Percentiles rank a stretch among this genome's conserved stretches.
Conservation (phyloP, 1,140 invertebrate species). For the Apis dorsata region DNA sequence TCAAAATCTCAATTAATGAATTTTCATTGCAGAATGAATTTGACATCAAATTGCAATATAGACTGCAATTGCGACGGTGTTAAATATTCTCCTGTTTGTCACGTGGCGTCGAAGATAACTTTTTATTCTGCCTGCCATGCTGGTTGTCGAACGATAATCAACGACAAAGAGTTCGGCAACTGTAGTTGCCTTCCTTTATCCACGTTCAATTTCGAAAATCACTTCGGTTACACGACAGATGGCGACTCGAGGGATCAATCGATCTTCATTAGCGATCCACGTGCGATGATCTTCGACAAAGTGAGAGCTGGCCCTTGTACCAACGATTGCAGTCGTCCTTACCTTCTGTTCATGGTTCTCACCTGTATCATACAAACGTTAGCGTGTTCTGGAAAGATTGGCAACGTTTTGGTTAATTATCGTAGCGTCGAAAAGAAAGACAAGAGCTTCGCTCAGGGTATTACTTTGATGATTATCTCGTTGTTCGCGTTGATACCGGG, state of each 20-base stretch:
- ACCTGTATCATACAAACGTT: constrained; percentile 81
- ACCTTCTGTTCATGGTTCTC: constrained; percentile 78
- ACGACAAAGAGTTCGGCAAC: constrained; percentile 72
- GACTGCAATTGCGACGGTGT: constrained; percentile 81
- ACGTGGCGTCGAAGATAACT: constrained; percentile 79
- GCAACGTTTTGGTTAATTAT: constrained; percentile 83
- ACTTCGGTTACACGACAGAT: constrained; percentile 1
- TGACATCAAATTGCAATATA: constrained; percentile 80
- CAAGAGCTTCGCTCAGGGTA: constrained; percentile 84
- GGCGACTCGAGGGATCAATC: constrained; percentile 1
- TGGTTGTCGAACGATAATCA: constrained; percentile 78
- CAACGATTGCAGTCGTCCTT: constrained; percentile 78
- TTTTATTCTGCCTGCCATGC: constrained; percentile 85
- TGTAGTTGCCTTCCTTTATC: constrained; percentile 69
- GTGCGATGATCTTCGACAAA: constrained; percentile 36
- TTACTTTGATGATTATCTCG: constrained; percentile 83
- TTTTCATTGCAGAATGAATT: constrained; percentile 76
- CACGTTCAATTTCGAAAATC: neutral
- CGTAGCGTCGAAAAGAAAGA: constrained; percentile 83
- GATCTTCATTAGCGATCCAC: neutral
- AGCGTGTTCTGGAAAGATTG: constrained; percentile 82
- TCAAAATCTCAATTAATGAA: neutral
- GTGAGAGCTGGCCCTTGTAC: constrained; percentile 81
- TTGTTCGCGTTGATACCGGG: constrained; percentile 85
- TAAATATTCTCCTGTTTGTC: constrained; percentile 83